phyloP scores from a whole-genome alignment of 2,797 vertebrate species.

The Anisognathus igniventris region DNA sequence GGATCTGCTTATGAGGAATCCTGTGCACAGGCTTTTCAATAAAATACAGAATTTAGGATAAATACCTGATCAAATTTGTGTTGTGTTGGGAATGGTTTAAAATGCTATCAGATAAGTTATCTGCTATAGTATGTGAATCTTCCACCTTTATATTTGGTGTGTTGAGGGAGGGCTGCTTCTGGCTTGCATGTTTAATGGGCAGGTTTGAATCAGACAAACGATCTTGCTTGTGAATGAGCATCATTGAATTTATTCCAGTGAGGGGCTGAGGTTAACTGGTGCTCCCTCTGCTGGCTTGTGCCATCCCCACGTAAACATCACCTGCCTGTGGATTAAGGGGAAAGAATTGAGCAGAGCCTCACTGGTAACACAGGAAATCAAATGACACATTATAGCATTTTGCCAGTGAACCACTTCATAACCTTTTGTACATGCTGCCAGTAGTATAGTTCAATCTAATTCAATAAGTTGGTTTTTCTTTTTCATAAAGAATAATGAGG shows the following conservation, averaged over 20 bases:
- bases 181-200: background rate
- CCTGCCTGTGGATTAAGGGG: background rate
- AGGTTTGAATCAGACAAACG: background rate
- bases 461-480: background rate
- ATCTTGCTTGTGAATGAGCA: background rate
- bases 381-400: background rate
- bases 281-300: slow-evolving; percentile 52
- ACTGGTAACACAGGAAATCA: background rate
- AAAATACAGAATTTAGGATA: background rate
- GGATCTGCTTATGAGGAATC: background rate
- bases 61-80: background rate
- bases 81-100: background rate
- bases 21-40: accelerated
- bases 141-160: background rate
- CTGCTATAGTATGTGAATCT: background rate
- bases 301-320: background rate
- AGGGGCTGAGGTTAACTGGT: background rate
- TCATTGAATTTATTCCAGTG: background rate
- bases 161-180: background rate
- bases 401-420: background rate
- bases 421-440: background rate
- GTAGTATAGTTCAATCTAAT: background rate
- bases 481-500: background rate
- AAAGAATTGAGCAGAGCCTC: background rate
- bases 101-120: background rate